Evolutionary conservation across 2,113 vertebrate species (phyloP).

Genomic region (Ictidomys tridecemlineatus): DNA sequence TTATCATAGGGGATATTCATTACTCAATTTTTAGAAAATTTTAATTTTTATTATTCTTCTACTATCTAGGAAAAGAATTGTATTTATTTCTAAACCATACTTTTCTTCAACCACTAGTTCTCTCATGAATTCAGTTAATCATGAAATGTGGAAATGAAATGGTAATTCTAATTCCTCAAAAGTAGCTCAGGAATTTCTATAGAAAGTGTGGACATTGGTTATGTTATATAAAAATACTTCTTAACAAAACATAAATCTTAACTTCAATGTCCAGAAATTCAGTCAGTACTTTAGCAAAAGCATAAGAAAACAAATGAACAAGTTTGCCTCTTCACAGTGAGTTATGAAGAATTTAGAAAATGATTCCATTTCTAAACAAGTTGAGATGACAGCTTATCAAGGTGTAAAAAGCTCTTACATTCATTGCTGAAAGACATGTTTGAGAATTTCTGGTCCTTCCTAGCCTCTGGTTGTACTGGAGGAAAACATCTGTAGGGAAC

Average conservation of each 20-base stretch:
- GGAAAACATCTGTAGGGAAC: neutral
- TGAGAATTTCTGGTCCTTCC: neutral
- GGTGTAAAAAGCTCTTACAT: neutral
- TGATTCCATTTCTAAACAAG: neutral
- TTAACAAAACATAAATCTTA: neutral
- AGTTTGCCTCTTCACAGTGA: neutral
- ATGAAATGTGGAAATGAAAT: neutral
- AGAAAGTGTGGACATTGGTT: neutral
- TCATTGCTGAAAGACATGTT: neutral
- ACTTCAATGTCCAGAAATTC: neutral
- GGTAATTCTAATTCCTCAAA: neutral
- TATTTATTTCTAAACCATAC: neutral
- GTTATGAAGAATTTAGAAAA: neutral
- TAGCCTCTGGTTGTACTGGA: neutral
- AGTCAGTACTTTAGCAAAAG: neutral
- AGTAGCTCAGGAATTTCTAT: neutral
- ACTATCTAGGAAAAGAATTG: neutral
- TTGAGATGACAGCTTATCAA: neutral
- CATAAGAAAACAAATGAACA: neutral
- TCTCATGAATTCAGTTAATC: neutral
- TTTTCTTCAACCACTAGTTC: rapidly evolving
- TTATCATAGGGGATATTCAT: neutral
- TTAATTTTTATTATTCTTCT: neutral
- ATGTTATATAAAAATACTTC: neutral
- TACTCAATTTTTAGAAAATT: neutral